Evolutionary conservation across 1,140 invertebrate genomes (phyloP).

Genomic region (Samia ricini): DNA sequence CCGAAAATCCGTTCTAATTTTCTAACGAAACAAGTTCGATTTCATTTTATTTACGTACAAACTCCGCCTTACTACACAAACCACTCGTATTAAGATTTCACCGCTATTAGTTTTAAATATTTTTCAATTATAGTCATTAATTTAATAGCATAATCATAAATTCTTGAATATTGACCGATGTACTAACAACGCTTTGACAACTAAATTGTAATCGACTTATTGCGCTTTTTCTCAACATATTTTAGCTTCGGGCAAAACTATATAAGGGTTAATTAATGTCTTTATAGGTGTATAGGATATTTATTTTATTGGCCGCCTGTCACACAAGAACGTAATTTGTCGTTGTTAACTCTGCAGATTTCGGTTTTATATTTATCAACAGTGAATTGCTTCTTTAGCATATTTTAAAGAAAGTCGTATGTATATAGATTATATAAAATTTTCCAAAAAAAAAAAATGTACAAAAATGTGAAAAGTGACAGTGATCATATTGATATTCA

Average conservation of each 20-base stretch:
- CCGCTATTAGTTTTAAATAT: constrained; percentile 4
- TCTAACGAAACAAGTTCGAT: background rate
- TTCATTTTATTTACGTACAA: constrained; percentile 4
- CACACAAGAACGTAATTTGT: background rate
- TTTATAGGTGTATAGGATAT: background rate
- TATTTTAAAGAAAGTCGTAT: too few species aligned
- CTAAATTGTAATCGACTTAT: constrained; percentile 9
- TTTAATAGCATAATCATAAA: constrained; percentile 25
- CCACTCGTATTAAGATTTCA: constrained; percentile 19
- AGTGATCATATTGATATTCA: too few species aligned
- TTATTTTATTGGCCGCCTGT: background rate
- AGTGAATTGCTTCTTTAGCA: too few species aligned
- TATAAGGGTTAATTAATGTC: background rate
- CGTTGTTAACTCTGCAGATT: background rate
- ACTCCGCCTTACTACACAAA: background rate
- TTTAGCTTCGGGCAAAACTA: background rate
- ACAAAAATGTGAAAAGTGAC: too few species aligned
- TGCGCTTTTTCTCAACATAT: background rate
- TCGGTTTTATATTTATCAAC: background rate
- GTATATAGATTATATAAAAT: too few species aligned
- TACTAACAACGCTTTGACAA: constrained; percentile 15
- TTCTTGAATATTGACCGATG: constrained; percentile 18
- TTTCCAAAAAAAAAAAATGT: too few species aligned
- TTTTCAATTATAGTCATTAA: constrained; percentile 26
- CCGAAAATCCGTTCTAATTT: too few species aligned